phyloP scores from a whole-genome alignment of 2,888 invertebrate species.

The Trissolcus japonicus region DNA sequence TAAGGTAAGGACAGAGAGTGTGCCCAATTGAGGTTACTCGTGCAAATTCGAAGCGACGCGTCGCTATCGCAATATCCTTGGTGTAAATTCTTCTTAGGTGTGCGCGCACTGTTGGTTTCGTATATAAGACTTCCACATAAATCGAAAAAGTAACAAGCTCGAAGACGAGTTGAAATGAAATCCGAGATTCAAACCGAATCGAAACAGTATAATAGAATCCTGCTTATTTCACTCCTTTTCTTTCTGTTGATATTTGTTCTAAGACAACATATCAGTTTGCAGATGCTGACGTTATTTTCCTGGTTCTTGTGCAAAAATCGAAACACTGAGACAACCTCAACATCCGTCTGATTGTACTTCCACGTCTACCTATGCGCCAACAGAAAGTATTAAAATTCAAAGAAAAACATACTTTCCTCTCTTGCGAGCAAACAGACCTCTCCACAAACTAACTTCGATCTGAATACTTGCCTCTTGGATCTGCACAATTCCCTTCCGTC shows the following conservation, averaged over 20 bases:
- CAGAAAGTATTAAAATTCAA: constrained; percentile 45
- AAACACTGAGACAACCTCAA: constrained; percentile 28
- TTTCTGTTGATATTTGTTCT: constrained; percentile 52
- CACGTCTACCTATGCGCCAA: constrained; percentile 16
- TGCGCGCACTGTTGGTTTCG: constrained; percentile 28
- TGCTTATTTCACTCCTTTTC: constrained; percentile 46
- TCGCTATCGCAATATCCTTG: constrained; percentile 44
- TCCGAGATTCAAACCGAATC: constrained; percentile 49
- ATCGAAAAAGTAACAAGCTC: constrained; percentile 56
- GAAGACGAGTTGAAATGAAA: constrained; percentile 54
- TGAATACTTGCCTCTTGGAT: constrained; percentile 10
- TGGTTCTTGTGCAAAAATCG: constrained; percentile 37
- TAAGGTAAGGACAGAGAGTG: constrained; percentile 61
- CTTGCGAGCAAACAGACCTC: constrained; percentile 25
- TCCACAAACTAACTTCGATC: constrained; percentile 11
- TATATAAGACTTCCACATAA: constrained; percentile 46
- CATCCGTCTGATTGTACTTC: constrained; percentile 42
- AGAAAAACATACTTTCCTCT: constrained; percentile 34
- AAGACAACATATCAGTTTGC: constrained; percentile 50
- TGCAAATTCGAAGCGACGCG: constrained; percentile 37
- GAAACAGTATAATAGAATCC: constrained; percentile 50
- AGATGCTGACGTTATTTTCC: constrained; percentile 49
- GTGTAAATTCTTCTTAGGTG: constrained; percentile 49
- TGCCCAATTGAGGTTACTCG: constrained; percentile 27
- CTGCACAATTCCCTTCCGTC: constrained; percentile 16